These are phyloP conservation scores for Melanchra persicariae DNA, from an alignment of 2,888 invertebrate genomes.

Conservation along the genomic window DNA sequence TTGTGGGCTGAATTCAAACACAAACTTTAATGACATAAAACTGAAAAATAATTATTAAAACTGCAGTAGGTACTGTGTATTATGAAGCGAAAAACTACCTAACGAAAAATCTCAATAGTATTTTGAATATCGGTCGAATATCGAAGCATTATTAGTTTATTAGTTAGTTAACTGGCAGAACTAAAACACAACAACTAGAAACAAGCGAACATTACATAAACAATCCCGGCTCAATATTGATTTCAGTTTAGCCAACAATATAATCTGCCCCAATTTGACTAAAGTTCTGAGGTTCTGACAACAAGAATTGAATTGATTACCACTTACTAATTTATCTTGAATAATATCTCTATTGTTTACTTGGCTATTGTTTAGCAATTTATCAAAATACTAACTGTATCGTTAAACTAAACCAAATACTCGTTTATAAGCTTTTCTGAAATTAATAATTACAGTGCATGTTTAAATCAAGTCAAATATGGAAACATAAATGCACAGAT, in stretches of 20 bases:
- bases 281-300: constrained; percentile 73
- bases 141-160: constrained; percentile 34
- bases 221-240: constrained; percentile 83
- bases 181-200: constrained; percentile 81
- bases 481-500: too few species aligned
- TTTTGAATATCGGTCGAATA: not conserved
- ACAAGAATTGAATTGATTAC: constrained; percentile 71
- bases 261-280: constrained; percentile 86
- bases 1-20: too few species aligned
- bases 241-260: constrained; percentile 82
- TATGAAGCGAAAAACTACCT: too few species aligned
- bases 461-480: too few species aligned
- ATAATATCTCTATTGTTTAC: not conserved
- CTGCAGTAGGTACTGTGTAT: too few species aligned
- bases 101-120: not conserved
- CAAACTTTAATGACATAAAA: too few species aligned
- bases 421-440: not conserved
- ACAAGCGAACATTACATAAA: constrained; percentile 80
- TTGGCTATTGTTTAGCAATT: not conserved
- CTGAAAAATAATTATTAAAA: too few species aligned
- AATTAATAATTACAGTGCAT: too few species aligned
- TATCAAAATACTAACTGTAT: not conserved
- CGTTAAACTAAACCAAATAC: not conserved
- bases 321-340: constrained; percentile 48
- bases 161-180: constrained; percentile 60